Evolutionary conservation across 2,113 vertebrate species (phyloP).

Genomic region (Pyrgilauda ruficollis): DNA sequence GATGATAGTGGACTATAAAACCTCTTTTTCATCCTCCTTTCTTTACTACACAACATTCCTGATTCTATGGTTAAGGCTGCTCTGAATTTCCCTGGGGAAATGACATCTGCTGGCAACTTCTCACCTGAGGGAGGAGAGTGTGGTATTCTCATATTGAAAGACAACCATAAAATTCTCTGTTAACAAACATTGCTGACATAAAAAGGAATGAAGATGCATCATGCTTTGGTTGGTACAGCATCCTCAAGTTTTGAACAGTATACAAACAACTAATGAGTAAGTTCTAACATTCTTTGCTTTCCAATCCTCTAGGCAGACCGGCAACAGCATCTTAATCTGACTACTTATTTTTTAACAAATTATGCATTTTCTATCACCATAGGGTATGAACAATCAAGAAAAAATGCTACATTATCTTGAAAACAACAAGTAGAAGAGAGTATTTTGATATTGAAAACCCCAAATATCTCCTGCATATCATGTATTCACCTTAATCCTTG

Average conservation of each 20-base stretch:
- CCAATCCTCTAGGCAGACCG: neutral
- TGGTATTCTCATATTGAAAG: neutral
- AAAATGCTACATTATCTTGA: neutral
- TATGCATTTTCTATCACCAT: neutral
- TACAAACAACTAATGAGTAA: neutral
- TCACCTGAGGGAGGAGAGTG: neutral
- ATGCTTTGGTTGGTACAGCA: neutral
- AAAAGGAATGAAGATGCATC: neutral
- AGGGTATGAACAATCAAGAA: neutral
- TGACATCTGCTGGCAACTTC: neutral
- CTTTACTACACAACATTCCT: neutral
- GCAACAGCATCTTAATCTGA: neutral
- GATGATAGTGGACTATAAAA: neutral
- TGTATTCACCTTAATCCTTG: neutral
- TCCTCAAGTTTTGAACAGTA: neutral
- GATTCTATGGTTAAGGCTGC: neutral
- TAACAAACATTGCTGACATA: neutral
- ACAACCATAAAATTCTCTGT: neutral
- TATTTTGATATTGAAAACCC: neutral
- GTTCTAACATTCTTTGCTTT: neutral
- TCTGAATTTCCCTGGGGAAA: neutral
- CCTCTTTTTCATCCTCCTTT: neutral
- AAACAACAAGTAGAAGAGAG: neutral
- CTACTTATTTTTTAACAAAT: neutral
- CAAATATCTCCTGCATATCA: neutral